phyloP scores from a whole-genome alignment of 2,113 vertebrate species.

The Ailurus styani region DNA sequence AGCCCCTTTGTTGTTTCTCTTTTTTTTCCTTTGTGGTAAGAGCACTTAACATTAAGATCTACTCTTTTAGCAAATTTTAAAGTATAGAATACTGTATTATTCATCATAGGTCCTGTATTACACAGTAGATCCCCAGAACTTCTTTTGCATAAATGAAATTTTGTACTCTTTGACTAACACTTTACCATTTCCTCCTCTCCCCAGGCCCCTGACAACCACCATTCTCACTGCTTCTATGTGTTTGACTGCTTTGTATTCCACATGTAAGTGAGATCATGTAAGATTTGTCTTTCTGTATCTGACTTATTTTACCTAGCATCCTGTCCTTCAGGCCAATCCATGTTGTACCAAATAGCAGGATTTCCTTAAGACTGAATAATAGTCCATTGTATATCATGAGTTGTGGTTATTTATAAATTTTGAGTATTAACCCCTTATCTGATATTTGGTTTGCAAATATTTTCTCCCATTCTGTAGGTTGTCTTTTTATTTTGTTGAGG shows the following conservation, averaged over 20 bases:
- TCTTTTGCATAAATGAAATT: not conserved
- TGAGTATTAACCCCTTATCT: not conserved
- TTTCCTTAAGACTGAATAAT: not conserved
- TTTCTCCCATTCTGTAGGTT: not conserved
- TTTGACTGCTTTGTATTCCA: not conserved
- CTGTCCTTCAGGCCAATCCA: not conserved
- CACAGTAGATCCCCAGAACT: not conserved
- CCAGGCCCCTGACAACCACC: not conserved
- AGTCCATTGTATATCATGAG: not conserved
- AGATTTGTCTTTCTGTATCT: not conserved
- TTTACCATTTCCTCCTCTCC: not conserved
- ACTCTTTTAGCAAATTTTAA: not conserved
- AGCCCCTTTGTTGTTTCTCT: not conserved
- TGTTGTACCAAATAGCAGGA: not conserved
- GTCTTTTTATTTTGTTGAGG: not conserved
- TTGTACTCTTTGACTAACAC: not conserved
- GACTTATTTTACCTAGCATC: not conserved
- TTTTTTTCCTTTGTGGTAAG: not conserved
- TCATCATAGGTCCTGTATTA: not conserved
- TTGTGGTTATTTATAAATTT: not conserved
- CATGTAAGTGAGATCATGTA: not conserved
- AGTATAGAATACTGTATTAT: not conserved
- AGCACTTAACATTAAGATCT: not conserved
- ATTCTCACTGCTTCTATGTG: not conserved
- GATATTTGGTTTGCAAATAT: not conserved